These are phyloP conservation scores for Ptyas mucosa DNA, from an alignment of 2,113 vertebrate species.

Conservation along the genomic window DNA sequence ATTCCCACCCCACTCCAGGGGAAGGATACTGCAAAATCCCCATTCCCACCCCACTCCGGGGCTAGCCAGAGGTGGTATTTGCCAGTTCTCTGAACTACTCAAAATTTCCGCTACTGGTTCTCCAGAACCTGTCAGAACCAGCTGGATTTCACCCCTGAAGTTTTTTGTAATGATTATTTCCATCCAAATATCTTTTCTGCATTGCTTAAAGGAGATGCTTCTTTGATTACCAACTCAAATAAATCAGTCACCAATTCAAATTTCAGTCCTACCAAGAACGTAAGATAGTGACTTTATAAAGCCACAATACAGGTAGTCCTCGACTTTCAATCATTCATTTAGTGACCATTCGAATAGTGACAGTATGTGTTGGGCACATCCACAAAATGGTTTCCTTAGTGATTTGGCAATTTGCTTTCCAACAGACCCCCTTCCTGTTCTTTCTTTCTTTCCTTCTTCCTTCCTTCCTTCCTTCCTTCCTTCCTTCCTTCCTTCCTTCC, in stretches of 20 bases:
- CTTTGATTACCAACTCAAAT: background rate
- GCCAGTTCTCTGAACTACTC: no score
- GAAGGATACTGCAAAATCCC: no score
- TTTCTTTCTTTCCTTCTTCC: background rate
- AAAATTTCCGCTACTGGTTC: no score
- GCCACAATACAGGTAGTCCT: background rate
- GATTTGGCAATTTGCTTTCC: background rate
- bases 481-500: no score
- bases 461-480: background rate
- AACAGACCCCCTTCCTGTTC: background rate
- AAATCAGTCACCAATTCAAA: background rate
- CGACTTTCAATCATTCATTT: background rate
- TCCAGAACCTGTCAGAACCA: no score
- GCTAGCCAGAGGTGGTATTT: no score
- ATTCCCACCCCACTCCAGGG: no score
- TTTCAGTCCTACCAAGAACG: background rate
- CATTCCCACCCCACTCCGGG: no score
- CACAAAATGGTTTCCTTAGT: background rate
- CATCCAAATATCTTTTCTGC: rapidly evolving
- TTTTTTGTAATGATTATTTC: background rate
- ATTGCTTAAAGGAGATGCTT: background rate
- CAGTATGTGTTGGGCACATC: background rate
- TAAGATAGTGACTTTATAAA: background rate
- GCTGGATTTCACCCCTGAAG: no score
- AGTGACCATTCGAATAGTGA: background rate